Conservation (phyloP, 35 echinoderm and acorn worm genomes). For the Hemicentrotus pulcherrimus region DNA sequence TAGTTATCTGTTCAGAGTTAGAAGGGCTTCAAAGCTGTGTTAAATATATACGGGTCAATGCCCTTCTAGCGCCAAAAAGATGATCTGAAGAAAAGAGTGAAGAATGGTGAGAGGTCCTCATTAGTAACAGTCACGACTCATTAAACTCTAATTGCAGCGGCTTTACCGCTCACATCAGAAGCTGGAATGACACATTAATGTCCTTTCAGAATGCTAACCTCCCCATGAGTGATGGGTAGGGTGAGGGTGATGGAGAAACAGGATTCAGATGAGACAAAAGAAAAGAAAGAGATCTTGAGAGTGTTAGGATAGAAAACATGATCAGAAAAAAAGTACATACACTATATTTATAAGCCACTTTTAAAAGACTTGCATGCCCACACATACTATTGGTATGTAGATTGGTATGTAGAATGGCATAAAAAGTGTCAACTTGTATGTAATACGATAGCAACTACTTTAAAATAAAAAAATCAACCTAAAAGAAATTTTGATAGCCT, state of each 20-base stretch:
- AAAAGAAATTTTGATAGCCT: no score
- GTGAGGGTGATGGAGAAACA: background rate
- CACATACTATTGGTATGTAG: no score
- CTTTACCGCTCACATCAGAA: background rate
- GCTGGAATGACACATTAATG: background rate
- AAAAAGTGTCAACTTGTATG: no score
- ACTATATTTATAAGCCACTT: no score
- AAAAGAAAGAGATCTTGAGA: background rate
- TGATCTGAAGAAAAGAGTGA: background rate
- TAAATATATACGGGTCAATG: no score
- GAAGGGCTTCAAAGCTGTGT: no score
- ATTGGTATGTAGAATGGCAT: no score
- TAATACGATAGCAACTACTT: no score
- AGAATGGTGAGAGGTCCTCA: background rate
- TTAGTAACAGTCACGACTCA: background rate
- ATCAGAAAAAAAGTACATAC: background rate
- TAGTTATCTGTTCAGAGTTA: background rate
- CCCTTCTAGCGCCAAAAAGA: no score
- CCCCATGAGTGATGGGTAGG: background rate
- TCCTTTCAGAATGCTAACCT: background rate
- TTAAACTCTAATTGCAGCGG: background rate
- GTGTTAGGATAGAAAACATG: background rate
- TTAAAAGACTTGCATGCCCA: no score
- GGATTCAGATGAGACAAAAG: background rate
- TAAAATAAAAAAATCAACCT: no score